phyloP scores from a whole-genome alignment of 2,888 invertebrate genomes.

The Dinocampus coccinellae region DNA sequence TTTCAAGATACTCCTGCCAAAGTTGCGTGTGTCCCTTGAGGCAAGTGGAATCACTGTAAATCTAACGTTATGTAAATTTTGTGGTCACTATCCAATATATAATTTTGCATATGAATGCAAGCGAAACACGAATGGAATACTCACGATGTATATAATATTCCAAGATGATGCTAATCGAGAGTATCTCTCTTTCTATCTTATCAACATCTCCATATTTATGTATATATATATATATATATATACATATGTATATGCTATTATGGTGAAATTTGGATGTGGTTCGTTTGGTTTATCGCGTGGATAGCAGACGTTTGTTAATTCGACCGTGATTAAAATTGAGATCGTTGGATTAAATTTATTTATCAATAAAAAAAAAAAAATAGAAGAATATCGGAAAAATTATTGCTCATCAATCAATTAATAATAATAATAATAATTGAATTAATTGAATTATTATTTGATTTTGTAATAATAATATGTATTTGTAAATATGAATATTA shows the following conservation, averaged over 20 bases:
- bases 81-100: conserved; percentile 62
- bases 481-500: background rate
- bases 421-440: too few relatives aligned
- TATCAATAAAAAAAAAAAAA: background rate
- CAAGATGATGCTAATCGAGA: conserved; percentile 66
- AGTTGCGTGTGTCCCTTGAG: conserved; percentile 18
- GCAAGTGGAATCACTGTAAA: conserved; percentile 67
- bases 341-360: conserved; percentile 21
- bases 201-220: too few relatives aligned
- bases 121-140: conserved; percentile 31
- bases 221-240: conserved; percentile 36
- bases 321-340: background rate
- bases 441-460: too few relatives aligned
- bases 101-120: conserved; percentile 68
- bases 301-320: background rate
- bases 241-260: conserved; percentile 35
- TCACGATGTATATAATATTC: conserved; percentile 47
- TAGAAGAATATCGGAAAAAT: too few relatives aligned
- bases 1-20: background rate
- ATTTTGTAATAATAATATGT: background rate
- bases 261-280: conserved; percentile 49
- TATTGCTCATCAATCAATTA: too few relatives aligned
- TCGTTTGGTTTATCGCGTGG: conserved; percentile 62
- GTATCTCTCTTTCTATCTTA: too few relatives aligned
- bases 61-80: conserved; percentile 68